phyloP scores from a whole-genome alignment of 2,797 vertebrate genomes.

The Pachyuromys duprasi region DNA sequence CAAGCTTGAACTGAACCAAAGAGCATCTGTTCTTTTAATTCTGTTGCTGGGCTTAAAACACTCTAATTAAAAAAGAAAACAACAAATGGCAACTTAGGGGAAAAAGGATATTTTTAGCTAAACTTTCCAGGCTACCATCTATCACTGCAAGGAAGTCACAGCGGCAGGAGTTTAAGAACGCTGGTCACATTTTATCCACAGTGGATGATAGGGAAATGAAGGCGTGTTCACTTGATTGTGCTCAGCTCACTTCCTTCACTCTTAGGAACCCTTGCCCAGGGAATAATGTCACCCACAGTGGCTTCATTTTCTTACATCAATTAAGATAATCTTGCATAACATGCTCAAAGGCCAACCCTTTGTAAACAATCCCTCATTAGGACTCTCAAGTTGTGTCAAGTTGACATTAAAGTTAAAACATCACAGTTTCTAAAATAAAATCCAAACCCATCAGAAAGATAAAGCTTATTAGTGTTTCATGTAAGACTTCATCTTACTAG shows the following conservation, averaged over 20 bases:
- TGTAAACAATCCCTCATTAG: not conserved
- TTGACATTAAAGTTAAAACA: not conserved
- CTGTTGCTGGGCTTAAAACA: not conserved
- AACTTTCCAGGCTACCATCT: not conserved
- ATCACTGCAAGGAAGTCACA: not conserved
- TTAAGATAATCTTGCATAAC: not conserved
- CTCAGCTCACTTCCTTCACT: not conserved
- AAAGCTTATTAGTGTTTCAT: not conserved
- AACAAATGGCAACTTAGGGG: not conserved
- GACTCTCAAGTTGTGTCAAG: not conserved
- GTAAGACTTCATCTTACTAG: not conserved
- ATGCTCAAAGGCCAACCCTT: not conserved
- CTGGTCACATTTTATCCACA: not conserved
- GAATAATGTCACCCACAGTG: not conserved
- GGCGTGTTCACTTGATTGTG: no score
- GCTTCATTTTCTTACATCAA: not conserved
- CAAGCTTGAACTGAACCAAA: not conserved
- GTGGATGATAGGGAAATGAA: not conserved
- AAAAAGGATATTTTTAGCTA: not conserved
- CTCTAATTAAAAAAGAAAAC: not conserved
- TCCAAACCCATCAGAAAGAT: not conserved
- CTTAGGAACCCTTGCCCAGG: not conserved
- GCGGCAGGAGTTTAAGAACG: not conserved
- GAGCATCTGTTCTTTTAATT: not conserved
- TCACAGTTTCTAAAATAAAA: not conserved